Percentiles rank a stretch among this genome's conserved stretches.
These are phyloP conservation scores for Schrankia costaestrigalis DNA, from an alignment of 2,888 invertebrate genomes.

Conservation along the genomic window DNA sequence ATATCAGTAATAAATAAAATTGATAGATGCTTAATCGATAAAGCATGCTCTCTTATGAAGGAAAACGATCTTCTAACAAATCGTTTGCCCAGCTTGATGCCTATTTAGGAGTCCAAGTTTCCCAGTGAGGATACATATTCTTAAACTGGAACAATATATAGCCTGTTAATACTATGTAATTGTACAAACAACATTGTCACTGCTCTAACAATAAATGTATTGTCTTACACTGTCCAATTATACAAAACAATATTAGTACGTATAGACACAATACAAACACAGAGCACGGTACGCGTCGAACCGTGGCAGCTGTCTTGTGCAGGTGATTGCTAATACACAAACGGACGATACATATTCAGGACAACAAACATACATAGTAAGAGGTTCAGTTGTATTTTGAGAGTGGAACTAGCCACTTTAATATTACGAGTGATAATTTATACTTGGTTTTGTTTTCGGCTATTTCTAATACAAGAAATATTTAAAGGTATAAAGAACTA, in stretches of 20 bases:
- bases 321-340: slow-evolving; percentile 37
- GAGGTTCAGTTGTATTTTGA: background rate
- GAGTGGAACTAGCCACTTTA: background rate
- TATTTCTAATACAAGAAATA: no score
- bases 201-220: slow-evolving; percentile 9
- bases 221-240: slow-evolving; percentile 21
- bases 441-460: no score
- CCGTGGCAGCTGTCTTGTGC: slow-evolving; percentile 30
- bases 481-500: no score
- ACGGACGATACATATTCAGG: slow-evolving; percentile 17
- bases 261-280: slow-evolving; percentile 14
- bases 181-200: background rate
- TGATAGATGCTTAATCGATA: no score
- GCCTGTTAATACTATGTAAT: no score
- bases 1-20: no score
- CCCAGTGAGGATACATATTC: no score
- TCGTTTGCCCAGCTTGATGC: no score
- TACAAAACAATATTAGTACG: slow-evolving; percentile 25
- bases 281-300: slow-evolving; percentile 15
- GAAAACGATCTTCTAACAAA: no score
- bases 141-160: no score
- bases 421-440: background rate
- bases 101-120: no score
- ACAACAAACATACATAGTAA: slow-evolving; percentile 5
- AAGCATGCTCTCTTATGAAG: no score